phyloP scores from a whole-genome alignment of 2,888 invertebrate genomes.

The Melanostoma mellinum region DNA sequence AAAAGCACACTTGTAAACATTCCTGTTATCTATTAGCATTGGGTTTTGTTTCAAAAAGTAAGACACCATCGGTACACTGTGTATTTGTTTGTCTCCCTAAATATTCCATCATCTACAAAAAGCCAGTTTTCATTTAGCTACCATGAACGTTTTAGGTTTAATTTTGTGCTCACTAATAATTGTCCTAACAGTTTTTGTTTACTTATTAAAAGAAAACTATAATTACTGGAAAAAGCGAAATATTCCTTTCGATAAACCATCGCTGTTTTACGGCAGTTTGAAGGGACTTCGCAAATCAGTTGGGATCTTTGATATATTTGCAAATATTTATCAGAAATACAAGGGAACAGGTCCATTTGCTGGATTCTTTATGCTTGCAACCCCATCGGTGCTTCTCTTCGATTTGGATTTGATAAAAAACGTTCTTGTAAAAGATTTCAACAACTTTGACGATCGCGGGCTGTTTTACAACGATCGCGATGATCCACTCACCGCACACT shows the following conservation, averaged over 20 bases:
- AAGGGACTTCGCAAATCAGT: conserved; percentile 43
- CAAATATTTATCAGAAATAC: conserved; percentile 75
- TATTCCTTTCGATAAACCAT: conserved; percentile 39
- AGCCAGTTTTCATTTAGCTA: no score
- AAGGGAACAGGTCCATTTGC: conserved; percentile 77
- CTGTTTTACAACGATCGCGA: conserved; percentile 76
- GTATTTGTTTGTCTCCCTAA: no score
- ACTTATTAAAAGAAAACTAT: conserved; percentile 37
- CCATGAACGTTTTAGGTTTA: no score
- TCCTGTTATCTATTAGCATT: no score
- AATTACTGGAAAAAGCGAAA: conserved; percentile 75
- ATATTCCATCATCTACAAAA: no score
- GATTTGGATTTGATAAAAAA: conserved; percentile 78
- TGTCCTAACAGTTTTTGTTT: neutral
- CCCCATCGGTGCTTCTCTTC: conserved; percentile 77
- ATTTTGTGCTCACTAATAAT: no score
- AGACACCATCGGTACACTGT: no score
- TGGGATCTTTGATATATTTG: conserved; percentile 19
- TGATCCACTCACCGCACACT: conserved; percentile 81
- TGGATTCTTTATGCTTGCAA: conserved; percentile 78
- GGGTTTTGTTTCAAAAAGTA: no score
- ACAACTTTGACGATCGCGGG: conserved; percentile 78
- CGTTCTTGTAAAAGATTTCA: conserved; percentile 77
- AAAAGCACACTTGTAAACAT: no score
- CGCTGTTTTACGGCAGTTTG: conserved; percentile 53